Evolutionary conservation across 2,113 vertebrate species (phyloP), one percentile per base, ranked within the genome.

Genomic region (Abramis brama): DNA sequence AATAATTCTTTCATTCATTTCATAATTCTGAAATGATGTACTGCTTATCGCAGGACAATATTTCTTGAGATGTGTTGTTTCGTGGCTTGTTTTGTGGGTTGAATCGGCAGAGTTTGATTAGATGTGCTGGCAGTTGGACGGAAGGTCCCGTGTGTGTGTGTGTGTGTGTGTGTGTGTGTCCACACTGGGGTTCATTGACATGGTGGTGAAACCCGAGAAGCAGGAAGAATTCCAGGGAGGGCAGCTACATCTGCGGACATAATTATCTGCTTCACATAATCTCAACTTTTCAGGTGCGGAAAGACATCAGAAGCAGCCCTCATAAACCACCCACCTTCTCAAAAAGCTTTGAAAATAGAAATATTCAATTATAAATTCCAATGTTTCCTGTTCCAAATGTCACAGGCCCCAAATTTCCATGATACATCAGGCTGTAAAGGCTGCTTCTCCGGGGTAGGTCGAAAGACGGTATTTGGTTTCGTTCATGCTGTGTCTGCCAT

Each of bases 221-320:
- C 82, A 87, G 55, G 47, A 89, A 89, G 89, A 93, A 94, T 95
- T 95, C 94, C 90, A 91, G 84, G 66, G 90, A 94, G 93, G 93
- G 92, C 94, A 94, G 85, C 86, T 92, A 93, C 94, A 94, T 95
- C 93, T 93, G 94, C 50, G 85, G 90, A 94, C 91, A 92, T 89
- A 91, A 93, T 95, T 94, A 93, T 93, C 91, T 92, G 90, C 86
- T 90, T 89, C 78, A 84, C 78, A 92, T 92, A 93, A 93, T 92
- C 90, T 92, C 75, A 91, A 92, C 83, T 87, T 92, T 93, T 92
- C 89, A 90, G 76, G 86, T n/a, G 73, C 73, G 25, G 57, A 77
- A 71, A 86, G 86, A 85, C 82, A 17, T 25, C 33, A 50, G 73
- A 66, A 57, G 62, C 80, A 30, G 2, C 25, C 68, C 27, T 1